Conservation (phyloP, 1,140 invertebrate genomes). For the Drosophila bocki region DNA sequence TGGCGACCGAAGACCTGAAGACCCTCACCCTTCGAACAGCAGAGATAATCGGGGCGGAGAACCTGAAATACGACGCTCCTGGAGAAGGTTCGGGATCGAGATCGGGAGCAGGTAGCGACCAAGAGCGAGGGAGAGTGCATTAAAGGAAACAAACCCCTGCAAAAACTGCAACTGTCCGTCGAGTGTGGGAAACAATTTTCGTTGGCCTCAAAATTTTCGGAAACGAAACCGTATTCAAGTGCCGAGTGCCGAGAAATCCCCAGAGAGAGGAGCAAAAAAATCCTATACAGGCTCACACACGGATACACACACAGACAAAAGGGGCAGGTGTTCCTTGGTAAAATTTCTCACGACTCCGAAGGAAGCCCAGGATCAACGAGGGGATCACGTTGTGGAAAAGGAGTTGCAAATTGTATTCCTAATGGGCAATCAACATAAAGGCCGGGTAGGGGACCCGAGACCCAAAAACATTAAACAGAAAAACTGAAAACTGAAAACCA, state of each 20-base stretch:
- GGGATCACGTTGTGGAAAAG: conserved; percentile 60
- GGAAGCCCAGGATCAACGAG: conserved; percentile 64
- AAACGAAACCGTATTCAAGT: conserved; percentile 83
- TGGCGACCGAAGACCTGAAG: conserved; percentile 16
- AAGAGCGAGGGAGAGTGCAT: conserved; percentile 49
- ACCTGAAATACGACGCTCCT: conserved; percentile 74
- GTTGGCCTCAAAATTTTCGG: conserved; percentile 76
- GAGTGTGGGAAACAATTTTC: conserved; percentile 85
- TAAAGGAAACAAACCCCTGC: conserved; percentile 74
- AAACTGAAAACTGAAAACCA: conserved; percentile 19
- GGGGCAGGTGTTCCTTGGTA: conserved; percentile 82
- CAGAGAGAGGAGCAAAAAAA: conserved; percentile 20
- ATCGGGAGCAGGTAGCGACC: conserved; percentile 61
- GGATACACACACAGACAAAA: conserved; percentile 45
- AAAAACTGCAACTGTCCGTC: conserved; percentile 76
- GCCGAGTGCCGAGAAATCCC: conserved; percentile 41
- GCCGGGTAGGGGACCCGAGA: conserved; percentile 15
- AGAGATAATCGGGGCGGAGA: conserved; percentile 52
- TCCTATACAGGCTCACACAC: conserved; percentile 11
- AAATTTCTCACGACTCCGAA: conserved; percentile 83
- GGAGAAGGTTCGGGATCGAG: conserved; percentile 14
- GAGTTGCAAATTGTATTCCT: conserved; percentile 82
- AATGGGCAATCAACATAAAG: conserved; percentile 80
- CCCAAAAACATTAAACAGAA: conserved; percentile 8
- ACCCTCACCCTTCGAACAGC: conserved; percentile 62